Evolutionary conservation across 2,888 invertebrate species (phyloP).

Genomic region (Calliopum simillimum): DNA sequence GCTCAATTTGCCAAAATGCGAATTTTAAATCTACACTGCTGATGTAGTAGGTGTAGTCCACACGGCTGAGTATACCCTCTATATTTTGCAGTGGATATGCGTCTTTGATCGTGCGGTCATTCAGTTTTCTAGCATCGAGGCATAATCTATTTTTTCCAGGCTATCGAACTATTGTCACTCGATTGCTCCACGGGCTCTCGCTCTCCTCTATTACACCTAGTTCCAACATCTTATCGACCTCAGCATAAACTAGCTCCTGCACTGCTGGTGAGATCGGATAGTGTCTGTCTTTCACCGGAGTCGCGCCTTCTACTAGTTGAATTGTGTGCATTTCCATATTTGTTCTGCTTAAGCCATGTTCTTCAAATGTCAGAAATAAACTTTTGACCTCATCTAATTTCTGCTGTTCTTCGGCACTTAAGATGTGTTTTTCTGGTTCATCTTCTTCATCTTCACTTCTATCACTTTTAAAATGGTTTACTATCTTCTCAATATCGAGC

Average conservation of each 20-base stretch:
- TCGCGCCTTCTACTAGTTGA: slow-evolving; percentile 14
- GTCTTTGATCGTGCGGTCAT: too few relatives aligned
- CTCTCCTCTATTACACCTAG: slow-evolving; percentile 12
- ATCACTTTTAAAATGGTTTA: too few relatives aligned
- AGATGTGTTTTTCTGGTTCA: too few relatives aligned
- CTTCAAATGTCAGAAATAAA: slow-evolving; percentile 12
- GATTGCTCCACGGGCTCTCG: not conserved
- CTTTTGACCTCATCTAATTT: too few relatives aligned
- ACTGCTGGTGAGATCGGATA: slow-evolving; percentile 19
- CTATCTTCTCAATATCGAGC: not conserved
- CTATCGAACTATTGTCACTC: not conserved
- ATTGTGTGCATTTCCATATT: slow-evolving; percentile 16
- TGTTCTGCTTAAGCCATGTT: slow-evolving; percentile 18
- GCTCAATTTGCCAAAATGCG: too few relatives aligned
- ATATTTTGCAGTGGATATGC: too few relatives aligned
- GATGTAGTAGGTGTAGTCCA: too few relatives aligned
- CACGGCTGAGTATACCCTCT: too few relatives aligned
- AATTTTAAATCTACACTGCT: too few relatives aligned
- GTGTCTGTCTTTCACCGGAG: slow-evolving; percentile 22
- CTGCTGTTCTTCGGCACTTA: too few relatives aligned
- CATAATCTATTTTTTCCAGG: slow-evolving; percentile 19
- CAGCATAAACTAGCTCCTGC: slow-evolving; percentile 16
- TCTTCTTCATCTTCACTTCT: too few relatives aligned
- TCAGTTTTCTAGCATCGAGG: slow-evolving; percentile 10
- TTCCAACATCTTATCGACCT: slow-evolving; percentile 27